A percentile compares a stretch with the other conserved stretches of the same genome.
Evolutionary conservation across 2,113 vertebrate genomes (phyloP).

Genomic region (Peromyscus leucopus): DNA sequence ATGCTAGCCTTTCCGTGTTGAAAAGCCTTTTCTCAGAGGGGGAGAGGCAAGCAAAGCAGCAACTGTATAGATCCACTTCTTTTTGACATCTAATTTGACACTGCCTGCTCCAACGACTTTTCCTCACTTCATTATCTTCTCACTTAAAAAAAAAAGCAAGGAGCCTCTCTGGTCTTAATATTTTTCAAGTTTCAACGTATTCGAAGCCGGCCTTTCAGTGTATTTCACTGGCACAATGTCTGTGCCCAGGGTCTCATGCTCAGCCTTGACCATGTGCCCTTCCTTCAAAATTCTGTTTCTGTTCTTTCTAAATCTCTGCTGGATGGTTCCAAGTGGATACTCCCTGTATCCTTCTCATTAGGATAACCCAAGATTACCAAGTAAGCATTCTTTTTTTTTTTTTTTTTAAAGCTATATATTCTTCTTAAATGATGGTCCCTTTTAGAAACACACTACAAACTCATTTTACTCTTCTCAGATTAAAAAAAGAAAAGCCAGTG

Average conservation of each 20-base stretch:
- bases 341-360: conserved; percentile 68
- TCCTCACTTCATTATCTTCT: background rate
- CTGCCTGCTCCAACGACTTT: background rate
- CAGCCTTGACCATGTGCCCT: background rate
- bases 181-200: conserved; percentile 31
- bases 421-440: conserved; percentile 56
- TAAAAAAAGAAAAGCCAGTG: conserved; percentile 32
- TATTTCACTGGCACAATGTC: background rate
- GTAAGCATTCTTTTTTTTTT: conserved; percentile 37
- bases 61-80: background rate
- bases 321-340: background rate
- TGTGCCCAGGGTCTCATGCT: background rate
- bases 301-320: conserved; percentile 62
- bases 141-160: background rate
- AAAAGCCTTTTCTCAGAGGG: background rate
- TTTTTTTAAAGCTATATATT: conserved; percentile 54
- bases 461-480: conserved; percentile 58
- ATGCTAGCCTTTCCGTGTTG: background rate
- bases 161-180: background rate
- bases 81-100: background rate
- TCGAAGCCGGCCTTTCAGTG: background rate
- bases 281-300: conserved; percentile 41
- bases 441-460: conserved; percentile 58
- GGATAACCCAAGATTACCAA: conserved; percentile 74
- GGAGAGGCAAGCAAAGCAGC: background rate